A percentile compares a stretch with the other conserved stretches of the same genome.
phyloP scores from a whole-genome alignment of 2,888 invertebrate genomes.

The Cheilosia pagana region DNA sequence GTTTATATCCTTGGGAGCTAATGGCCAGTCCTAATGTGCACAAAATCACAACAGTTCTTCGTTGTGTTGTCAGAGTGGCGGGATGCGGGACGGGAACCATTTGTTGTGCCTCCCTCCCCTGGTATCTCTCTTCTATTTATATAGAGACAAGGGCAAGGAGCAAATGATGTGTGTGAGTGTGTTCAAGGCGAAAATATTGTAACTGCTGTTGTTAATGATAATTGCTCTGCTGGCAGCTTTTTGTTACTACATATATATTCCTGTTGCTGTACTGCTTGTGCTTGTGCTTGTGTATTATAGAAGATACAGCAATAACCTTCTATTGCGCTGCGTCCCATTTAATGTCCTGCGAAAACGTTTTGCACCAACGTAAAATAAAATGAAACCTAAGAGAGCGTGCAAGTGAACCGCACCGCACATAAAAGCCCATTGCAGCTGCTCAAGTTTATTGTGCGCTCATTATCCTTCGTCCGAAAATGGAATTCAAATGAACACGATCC shows the following conservation, averaged over 20 bases:
- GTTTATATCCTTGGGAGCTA: slow-evolving; percentile 63
- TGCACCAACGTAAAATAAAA: slow-evolving; percentile 72
- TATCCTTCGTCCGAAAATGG: slow-evolving; percentile 71
- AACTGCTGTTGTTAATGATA: slow-evolving; percentile 79
- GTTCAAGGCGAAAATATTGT: slow-evolving; percentile 74
- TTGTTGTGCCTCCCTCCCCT: slow-evolving; percentile 27
- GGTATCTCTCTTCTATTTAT: slow-evolving; percentile 8
- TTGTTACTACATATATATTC: slow-evolving; percentile 47
- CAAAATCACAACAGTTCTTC: slow-evolving; percentile 72
- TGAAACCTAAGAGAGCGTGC: slow-evolving; percentile 59
- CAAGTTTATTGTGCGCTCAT: slow-evolving; percentile 73
- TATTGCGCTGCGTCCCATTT: slow-evolving; percentile 66
- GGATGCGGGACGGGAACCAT: slow-evolving; percentile 56
- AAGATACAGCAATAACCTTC: slow-evolving; percentile 48
- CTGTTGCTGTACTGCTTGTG: slow-evolving; percentile 52
- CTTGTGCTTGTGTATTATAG: not conserved
- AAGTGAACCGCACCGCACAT: slow-evolving; percentile 39
- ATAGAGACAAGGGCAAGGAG: slow-evolving; percentile 35
- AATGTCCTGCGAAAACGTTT: slow-evolving; percentile 74
- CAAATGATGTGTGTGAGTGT: slow-evolving; percentile 49
- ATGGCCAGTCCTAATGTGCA: slow-evolving; percentile 73
- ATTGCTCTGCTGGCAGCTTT: slow-evolving; percentile 76
- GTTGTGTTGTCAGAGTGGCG: slow-evolving; percentile 64
- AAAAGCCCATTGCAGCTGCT: slow-evolving; percentile 71
- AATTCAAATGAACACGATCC: slow-evolving; percentile 68